phyloP scores from a whole-genome alignment of 1,140 invertebrate species.

The Listronotus bonariensis region DNA sequence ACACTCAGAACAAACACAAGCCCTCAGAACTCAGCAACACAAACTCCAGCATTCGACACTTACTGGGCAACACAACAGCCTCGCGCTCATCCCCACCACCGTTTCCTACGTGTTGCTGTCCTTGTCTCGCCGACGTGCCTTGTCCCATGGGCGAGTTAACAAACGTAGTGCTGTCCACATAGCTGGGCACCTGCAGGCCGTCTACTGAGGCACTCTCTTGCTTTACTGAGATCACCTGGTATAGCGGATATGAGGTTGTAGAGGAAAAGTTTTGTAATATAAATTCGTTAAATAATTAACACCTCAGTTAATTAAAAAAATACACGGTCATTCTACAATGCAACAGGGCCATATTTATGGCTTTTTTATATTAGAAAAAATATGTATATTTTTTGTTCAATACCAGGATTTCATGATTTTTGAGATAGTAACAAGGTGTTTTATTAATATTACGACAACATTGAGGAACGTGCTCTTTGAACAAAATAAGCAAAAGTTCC shows the following conservation, averaged over 20 bases:
- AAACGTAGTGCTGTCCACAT: constrained; percentile 66
- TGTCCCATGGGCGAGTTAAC: constrained; percentile 62
- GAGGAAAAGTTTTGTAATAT: not conserved
- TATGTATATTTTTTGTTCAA: no score
- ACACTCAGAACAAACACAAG: not conserved
- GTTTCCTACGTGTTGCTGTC: constrained; percentile 34
- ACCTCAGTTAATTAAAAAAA: no score
- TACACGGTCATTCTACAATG: no score
- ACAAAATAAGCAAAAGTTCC: no score
- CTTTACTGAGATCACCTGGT: constrained; percentile 57
- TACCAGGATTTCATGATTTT: no score
- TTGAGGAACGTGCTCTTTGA: no score
- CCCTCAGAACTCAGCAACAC: not conserved
- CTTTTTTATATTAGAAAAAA: no score
- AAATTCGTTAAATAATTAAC: not conserved
- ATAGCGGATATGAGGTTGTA: constrained; percentile 10
- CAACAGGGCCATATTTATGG: no score
- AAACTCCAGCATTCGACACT: constrained; percentile 36
- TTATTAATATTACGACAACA: no score
- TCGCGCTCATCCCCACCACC: constrained; percentile 49
- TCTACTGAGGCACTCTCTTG: constrained; percentile 59
- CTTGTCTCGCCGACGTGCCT: constrained; percentile 44
- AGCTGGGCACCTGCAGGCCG: constrained; percentile 59
- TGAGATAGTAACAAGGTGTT: no score
- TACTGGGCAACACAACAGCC: constrained; percentile 53